Evolutionary conservation across 2,113 vertebrate genomes (phyloP), one percentile per base, ranked within the genome.

Genomic region (Perca schrenkii): DNA sequence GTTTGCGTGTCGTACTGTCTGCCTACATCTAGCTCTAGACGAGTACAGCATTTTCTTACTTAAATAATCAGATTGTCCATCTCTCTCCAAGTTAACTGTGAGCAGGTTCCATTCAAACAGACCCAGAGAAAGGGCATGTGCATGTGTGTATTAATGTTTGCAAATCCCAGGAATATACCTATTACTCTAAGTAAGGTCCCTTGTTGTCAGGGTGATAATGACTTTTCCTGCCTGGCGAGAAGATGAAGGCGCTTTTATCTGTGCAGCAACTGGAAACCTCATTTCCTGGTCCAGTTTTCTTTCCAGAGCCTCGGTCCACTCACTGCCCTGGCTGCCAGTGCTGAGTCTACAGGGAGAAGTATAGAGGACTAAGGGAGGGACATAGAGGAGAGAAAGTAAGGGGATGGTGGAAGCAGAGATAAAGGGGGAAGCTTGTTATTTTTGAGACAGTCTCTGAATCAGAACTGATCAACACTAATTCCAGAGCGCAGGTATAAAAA

Each of bases 241-340:
- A 82, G 79, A 88, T 82, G 56, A 73, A 84, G 82, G 49, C n/a
- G 11, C 65, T 93, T 91, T 91, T 86, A 90, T 94, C 89, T 85
- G 78, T 58, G 57, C 85, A 76, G 57, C 52, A 73, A 69, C 90
- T 93, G 92, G 91, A 93, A 95, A 94, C 77, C 82, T 94, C 65
- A 93, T 93, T 94, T 94, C 86, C 88, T 79, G 21, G 75, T 90
- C 61, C 49, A 46, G 85, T 17, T 92, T 93, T 76, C 84, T 88
- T 85, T 92, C 86, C 87, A 84, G 74, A 40, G 53, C 36, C 69
- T 87, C 36, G 0, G 13, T 79, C 82, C 84, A 65, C 68, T 85
- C 58, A n/a, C 28, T 12, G 63, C n/a, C 63, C 13, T 46, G 47
- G 57, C 82, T 74, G 84, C 68, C 79, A 86, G 62, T 19, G 63